Evolutionary conservation across 35 echinoderm and acorn worm species (phyloP), one percentile per base, ranked within the genome.

Genomic region (Apostichopus californicus): DNA sequence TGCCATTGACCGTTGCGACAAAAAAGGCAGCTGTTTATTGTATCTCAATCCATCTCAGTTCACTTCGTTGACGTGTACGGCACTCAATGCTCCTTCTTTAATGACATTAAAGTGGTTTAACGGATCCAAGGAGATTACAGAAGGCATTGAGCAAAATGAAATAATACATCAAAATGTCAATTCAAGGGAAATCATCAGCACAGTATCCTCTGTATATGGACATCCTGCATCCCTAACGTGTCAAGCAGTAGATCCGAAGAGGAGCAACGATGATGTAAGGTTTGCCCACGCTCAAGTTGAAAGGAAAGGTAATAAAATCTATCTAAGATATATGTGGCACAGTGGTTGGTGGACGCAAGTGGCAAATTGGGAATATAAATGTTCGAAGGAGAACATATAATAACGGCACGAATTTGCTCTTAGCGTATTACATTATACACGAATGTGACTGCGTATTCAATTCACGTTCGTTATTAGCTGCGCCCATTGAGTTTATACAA

Each of bases 321-420:
- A n/a, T n/a, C n/a, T n/a, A n/a, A n/a, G n/a, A n/a, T n/a, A 46
- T 46, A 46, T 46, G 0, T 46, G 34, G 0, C 0, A 0, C 34
- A 46, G 34, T 46, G 34, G 34, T 46, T 46, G 34, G 34, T 46
- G 34, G 0, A 46, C 0, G 1, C 34, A 46, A 46, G 3, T 4
- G 3, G 34, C 2, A 46, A 3, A 46, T 46, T 46, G 34, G 34
- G 34, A 1, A 0, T 25, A 0, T 25, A 1, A 0, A 25, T 1
- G 1, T 0, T 34, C 0, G 1, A 34, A 1, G 1, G 1, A 2
- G 0, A 1, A 34, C 34, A 46, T 3, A 46, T 46, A 3, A 46
- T 46, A 46, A 3, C 0, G 34, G 34, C 34, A 2, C 2, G 34
- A 46, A 3, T 3, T 46, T 3, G 1, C 34, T 46, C 2, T 46